phyloP scores from a whole-genome alignment of 2,888 invertebrate genomes.

The Patella caerulea region DNA sequence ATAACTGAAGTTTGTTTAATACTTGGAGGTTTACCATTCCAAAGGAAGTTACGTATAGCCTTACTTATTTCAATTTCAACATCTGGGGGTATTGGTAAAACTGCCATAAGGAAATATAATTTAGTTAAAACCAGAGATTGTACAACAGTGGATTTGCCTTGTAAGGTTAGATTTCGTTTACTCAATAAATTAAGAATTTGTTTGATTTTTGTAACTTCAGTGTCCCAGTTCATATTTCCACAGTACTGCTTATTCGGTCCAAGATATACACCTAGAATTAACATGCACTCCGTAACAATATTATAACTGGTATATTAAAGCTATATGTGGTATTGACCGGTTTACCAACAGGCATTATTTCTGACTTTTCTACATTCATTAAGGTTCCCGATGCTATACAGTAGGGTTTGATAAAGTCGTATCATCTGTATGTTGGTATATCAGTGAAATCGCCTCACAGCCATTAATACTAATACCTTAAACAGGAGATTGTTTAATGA shows the following conservation, averaged over 20 bases:
- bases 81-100: background rate
- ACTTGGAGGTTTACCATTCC: background rate
- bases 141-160: background rate
- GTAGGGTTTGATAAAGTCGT: no score
- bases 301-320: background rate
- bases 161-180: background rate
- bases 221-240: background rate
- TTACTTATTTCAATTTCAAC: background rate
- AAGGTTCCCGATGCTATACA: background rate
- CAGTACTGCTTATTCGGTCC: background rate
- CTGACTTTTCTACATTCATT: background rate
- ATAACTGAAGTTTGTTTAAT: background rate
- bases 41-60: background rate
- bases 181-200: constrained; percentile 1
- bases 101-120: background rate
- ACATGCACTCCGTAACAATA: no score
- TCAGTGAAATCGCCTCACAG: no score
- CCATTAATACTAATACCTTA: constrained; percentile 9
- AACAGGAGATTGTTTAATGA: background rate
- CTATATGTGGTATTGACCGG: background rate
- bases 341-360: background rate
- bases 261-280: background rate
- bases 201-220: background rate
- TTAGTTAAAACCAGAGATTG: background rate
- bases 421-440: no score